phyloP scores from a whole-genome alignment of 92 coral and sea anemone species.

The Porites cylindrica region DNA sequence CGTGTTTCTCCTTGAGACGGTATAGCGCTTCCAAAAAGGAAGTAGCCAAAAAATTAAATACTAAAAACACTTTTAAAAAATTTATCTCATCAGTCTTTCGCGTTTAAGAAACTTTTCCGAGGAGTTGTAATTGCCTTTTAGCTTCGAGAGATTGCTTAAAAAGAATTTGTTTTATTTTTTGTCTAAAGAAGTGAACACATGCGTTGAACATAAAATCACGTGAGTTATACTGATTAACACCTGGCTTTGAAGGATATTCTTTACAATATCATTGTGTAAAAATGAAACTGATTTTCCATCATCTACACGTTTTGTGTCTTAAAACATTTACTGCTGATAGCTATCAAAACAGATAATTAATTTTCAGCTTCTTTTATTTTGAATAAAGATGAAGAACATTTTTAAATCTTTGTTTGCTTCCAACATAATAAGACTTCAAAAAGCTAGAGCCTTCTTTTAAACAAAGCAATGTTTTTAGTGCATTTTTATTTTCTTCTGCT shows the following conservation, averaged over 20 bases:
- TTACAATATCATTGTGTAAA: background rate
- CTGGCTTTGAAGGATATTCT: constrained; percentile 15
- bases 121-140: background rate
- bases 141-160: constrained; percentile 1
- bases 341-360: background rate
- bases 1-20: background rate
- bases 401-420: background rate
- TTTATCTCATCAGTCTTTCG: background rate
- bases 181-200: background rate
- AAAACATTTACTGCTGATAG: background rate
- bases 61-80: background rate
- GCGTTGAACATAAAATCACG: constrained; percentile 19
- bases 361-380: background rate
- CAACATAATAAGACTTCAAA: too few species aligned
- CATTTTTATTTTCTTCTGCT: background rate
- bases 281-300: background rate
- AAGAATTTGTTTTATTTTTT: background rate
- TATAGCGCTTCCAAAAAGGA: constrained; percentile 5
- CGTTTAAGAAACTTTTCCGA: background rate
- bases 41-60: background rate
- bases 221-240: constrained; percentile 20
- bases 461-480: too few species aligned
- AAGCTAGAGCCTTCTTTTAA: too few species aligned
- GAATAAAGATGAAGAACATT: background rate
- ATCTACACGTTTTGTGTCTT: background rate